Evolutionary conservation across 2,113 vertebrate genomes (phyloP), one percentile per base, ranked within the genome.

Genomic region (Gymnarchus niloticus): DNA sequence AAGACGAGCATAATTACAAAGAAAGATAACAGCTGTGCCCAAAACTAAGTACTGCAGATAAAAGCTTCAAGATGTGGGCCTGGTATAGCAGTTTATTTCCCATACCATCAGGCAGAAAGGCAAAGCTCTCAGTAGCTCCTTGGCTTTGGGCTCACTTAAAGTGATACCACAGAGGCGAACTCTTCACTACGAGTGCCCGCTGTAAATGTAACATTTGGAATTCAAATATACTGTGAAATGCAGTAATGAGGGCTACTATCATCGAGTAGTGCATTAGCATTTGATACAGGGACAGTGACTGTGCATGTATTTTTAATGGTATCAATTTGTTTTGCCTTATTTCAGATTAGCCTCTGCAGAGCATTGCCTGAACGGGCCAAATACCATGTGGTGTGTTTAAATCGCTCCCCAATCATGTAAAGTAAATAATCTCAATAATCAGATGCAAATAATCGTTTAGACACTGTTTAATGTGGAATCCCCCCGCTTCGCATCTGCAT

Each of bases 201-300:
- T 78, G 23, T 48, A 78, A 48, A 37, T 78, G 44, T 48, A 78
- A 41, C 44, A 78, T 78, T 78, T 78, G 44, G 46, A 78, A 78
- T 78, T 78, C 76, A 78, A 48, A 78, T 78, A 48, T 7, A 44
- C 76, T 48, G 21, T 48, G 44, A 17, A 46, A n/a, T 48, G 37
- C 44, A 78, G 37, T 78, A 48, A 78, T 48, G 76, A 78, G 76
- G 41, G 44, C 76, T 41, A 46, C 76, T 78, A 78, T 78, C 76
- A 78, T 48, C 7, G 76, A 21, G 76, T 78, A 44, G 6, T 19
- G 44, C 76, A 78, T 78, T 78, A 78, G 44, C 76, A 78, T 78
- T 78, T 78, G 46, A 78, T 78, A 33, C 76, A 78, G 76, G 76
- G 76, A 48, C 76, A 78, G 76, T 78, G 76, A 78, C 21, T 78